Evolutionary conservation across 2,888 invertebrate species (phyloP).

Genomic region (Epirrhoe tristata): DNA sequence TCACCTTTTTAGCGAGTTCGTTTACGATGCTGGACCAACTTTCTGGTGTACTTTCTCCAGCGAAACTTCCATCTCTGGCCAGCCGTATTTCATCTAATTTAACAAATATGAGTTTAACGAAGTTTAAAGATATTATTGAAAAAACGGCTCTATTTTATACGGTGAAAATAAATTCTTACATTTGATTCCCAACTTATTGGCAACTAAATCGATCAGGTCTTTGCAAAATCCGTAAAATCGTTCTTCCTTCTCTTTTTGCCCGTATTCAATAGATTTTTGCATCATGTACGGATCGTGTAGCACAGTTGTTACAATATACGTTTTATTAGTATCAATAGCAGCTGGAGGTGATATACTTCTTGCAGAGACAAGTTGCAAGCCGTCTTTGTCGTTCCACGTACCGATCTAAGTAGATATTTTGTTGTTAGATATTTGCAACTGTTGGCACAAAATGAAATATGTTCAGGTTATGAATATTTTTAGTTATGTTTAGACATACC

Average conservation of each 20-base stretch:
- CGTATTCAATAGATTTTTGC: constrained; percentile 87
- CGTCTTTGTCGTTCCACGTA: constrained; percentile 93
- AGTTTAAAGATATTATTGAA: neutral
- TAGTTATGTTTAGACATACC: constrained; percentile 68
- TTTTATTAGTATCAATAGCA: constrained; percentile 92
- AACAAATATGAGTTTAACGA: neutral
- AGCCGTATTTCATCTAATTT: constrained; percentile 92
- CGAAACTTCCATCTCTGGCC: constrained; percentile 94
- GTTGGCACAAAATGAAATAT: no score
- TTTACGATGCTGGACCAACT: constrained; percentile 96
- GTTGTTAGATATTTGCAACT: neutral
- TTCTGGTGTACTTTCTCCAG: constrained; percentile 90
- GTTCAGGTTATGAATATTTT: neutral
- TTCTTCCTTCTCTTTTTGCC: constrained; percentile 92
- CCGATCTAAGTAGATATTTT: constrained; percentile 87
- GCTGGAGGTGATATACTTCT: constrained; percentile 91
- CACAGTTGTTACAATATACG: constrained; percentile 94
- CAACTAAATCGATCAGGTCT: constrained; percentile 93
- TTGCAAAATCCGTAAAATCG: constrained; percentile 96
- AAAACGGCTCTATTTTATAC: neutral
- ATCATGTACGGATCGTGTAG: constrained; percentile 96
- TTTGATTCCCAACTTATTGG: constrained; percentile 92
- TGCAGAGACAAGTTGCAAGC: constrained; percentile 90
- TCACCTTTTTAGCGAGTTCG: constrained; percentile 93
- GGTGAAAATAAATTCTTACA: constrained; percentile 86